Conservation (phyloP, 2,888 invertebrate genomes). For the Microctonus aethiopoides region DNA sequence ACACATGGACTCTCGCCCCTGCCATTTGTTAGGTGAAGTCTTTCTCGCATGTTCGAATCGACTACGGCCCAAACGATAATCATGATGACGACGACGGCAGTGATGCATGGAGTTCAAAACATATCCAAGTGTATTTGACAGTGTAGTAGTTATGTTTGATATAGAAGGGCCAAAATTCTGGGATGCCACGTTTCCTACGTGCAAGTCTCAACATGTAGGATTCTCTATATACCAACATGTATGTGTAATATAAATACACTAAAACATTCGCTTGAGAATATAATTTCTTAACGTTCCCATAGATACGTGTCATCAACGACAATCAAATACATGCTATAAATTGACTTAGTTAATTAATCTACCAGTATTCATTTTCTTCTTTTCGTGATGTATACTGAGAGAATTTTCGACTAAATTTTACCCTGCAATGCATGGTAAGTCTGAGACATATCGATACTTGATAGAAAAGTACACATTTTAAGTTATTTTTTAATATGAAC, state of each 20-base stretch:
- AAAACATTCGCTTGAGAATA: neutral
- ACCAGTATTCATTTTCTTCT: neutral
- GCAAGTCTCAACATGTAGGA: too few relatives aligned
- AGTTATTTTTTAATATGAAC: too few relatives aligned
- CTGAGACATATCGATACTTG: too few relatives aligned
- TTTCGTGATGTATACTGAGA: neutral
- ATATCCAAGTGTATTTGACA: slow-evolving; percentile 5
- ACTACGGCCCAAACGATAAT: neutral
- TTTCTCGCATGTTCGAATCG: slow-evolving; percentile 6
- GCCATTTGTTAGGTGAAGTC: slow-evolving; percentile 32
- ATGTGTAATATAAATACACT: neutral
- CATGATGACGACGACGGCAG: slow-evolving; percentile 36
- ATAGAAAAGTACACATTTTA: too few relatives aligned
- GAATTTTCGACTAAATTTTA: too few relatives aligned
- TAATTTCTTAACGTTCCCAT: slow-evolving; percentile 7
- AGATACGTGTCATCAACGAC: slow-evolving; percentile 5
- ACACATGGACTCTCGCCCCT: slow-evolving; percentile 41
- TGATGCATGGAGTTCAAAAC: slow-evolving; percentile 49
- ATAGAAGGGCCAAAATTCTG: neutral
- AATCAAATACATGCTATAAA: slow-evolving; percentile 2
- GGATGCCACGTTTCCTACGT: slow-evolving; percentile 33
- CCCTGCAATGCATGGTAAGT: too few relatives aligned
- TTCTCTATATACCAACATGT: too few relatives aligned
- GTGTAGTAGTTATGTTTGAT: neutral
- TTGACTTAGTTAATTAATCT: neutral